Conservation (phyloP, 2,113 vertebrate species). For the Suncus etruscus region DNA sequence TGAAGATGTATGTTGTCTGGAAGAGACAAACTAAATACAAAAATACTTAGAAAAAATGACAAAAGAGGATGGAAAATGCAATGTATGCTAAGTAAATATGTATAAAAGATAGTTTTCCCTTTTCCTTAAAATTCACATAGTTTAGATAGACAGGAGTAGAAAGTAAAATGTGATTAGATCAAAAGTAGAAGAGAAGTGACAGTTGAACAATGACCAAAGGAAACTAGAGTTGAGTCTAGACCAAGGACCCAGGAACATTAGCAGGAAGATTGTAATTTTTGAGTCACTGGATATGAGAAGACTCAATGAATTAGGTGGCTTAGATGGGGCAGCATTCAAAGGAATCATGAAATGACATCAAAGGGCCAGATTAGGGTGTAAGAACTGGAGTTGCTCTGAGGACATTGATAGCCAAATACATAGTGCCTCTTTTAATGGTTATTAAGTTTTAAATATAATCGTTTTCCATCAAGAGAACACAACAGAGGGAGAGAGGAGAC, state of each 20-base stretch:
- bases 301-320: neutral
- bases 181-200: neutral
- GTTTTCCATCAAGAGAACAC: neutral
- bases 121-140: neutral
- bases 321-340: neutral
- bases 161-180: rapidly evolving
- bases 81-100: neutral
- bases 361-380: neutral
- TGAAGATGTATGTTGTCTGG: slow-evolving; percentile 22
- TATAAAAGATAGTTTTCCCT: neutral
- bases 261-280: neutral
- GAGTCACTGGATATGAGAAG: neutral
- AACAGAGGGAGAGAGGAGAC: neutral
- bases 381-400: neutral
- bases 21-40: neutral
- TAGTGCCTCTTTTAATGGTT: neutral
- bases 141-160: neutral
- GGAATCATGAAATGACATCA: neutral
- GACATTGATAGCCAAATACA: neutral
- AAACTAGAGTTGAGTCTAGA: too few relatives aligned
- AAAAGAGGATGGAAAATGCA: neutral
- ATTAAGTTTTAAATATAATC: neutral
- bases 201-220: too few relatives aligned
- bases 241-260: neutral
- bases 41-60: slow-evolving; percentile 14